Evolutionary conservation across 1,140 invertebrate species (phyloP).

Genomic region (Drosophila ironensis): DNA sequence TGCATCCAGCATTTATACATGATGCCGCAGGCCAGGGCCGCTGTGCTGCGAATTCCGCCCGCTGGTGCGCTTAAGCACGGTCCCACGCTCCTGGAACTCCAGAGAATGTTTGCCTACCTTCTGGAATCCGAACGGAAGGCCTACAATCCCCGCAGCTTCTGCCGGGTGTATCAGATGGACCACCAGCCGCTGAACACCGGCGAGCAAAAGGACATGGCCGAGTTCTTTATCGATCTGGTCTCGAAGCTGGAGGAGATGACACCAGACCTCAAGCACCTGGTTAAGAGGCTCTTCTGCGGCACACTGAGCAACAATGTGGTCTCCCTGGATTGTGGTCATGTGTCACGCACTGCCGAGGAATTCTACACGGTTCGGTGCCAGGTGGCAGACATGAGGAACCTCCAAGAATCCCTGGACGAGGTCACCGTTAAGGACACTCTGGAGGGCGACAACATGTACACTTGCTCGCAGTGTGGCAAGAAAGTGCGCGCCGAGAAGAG

Average conservation of each 20-base stretch:
- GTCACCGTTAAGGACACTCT: slow-evolving; percentile 97
- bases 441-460: slow-evolving; percentile 99
- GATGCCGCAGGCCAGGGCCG: slow-evolving; percentile 94
- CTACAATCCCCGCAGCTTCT: slow-evolving; percentile 97
- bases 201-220: slow-evolving; percentile 99
- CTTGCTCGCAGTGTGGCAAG: slow-evolving; percentile 96
- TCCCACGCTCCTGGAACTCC: slow-evolving; percentile 91
- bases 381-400: slow-evolving; percentile 97
- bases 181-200: slow-evolving; percentile 97
- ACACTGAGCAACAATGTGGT: slow-evolving; percentile 97
- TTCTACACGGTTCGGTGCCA: slow-evolving; percentile 98
- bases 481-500: slow-evolving; percentile 97
- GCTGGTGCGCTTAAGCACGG: slow-evolving; percentile 89
- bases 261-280: slow-evolving; percentile 92
- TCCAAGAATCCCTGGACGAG: slow-evolving; percentile 97
- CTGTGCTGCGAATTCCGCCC: slow-evolving; percentile 86
- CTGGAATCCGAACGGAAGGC: slow-evolving; percentile 96
- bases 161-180: slow-evolving; percentile 98
- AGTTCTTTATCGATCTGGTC: slow-evolving; percentile 98
- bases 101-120: slow-evolving; percentile 97
- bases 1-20: slow-evolving; percentile 98
- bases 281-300: slow-evolving; percentile 96
- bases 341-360: slow-evolving; percentile 95
- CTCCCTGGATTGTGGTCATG: slow-evolving; percentile 96
- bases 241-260: slow-evolving; percentile 98